These are phyloP conservation scores for Neosilurus hyrtlii DNA, from an alignment of 2,797 vertebrate species.

Conservation along the genomic window DNA sequence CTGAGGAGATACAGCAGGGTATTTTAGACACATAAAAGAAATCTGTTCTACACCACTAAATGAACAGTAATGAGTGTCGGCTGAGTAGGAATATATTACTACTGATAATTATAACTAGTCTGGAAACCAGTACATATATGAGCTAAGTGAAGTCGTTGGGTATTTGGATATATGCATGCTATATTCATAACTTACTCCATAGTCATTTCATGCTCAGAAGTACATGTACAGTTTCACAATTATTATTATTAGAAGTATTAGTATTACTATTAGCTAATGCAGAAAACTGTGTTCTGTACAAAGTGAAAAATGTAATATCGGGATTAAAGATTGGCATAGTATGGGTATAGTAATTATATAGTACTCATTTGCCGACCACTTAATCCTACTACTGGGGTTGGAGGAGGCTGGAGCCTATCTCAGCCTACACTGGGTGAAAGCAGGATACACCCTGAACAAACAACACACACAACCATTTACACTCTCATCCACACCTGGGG, in stretches of 20 bases:
- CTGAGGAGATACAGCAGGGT: conserved; percentile 7
- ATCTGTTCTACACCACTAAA: conserved; percentile 12
- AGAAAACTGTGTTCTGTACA: not conserved
- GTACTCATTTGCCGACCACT: no score
- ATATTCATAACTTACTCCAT: conserved; percentile 7
- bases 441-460: no score
- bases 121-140: conserved; percentile 13
- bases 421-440: no score
- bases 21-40: conserved; percentile 16
- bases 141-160: conserved; percentile 15
- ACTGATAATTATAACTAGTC: conserved; percentile 19
- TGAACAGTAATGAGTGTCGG: conserved; percentile 22
- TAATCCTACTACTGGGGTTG: no score
- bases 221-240: conserved; percentile 1
- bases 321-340: not conserved
- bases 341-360: no score
- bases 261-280: not conserved
- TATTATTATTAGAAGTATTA: not conserved
- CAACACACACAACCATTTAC: no score
- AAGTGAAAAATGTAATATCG: not conserved
- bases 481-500: no score
- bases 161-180: conserved; percentile 14
- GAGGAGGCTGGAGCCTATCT: no score
- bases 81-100: conserved; percentile 26
- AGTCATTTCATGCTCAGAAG: not conserved